Percentiles rank a stretch among this genome's conserved stretches.
These are phyloP conservation scores for Caenorhabditis imperialis DNA, from an alignment of 2,888 invertebrate species.

Conservation along the genomic window DNA sequence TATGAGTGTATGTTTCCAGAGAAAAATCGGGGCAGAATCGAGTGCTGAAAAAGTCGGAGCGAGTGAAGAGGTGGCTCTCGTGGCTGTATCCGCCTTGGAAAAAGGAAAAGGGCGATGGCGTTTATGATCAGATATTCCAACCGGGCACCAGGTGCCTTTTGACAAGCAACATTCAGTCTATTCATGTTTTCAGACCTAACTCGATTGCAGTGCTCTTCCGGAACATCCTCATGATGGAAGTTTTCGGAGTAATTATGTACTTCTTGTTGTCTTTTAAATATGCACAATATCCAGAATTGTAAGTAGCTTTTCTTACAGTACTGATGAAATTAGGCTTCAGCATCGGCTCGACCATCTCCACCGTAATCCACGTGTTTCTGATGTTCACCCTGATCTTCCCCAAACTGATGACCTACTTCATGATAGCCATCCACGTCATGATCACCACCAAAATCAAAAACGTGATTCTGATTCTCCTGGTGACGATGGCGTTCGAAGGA, in stretches of 20 bases:
- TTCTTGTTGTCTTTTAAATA: slow-evolving; percentile 67
- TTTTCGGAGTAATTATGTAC: slow-evolving; percentile 68
- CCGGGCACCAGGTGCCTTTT: slow-evolving; percentile 35
- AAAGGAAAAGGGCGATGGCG: slow-evolving; percentile 11
- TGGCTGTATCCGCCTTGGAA: slow-evolving; percentile 53
- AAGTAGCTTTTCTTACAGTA: slow-evolving; percentile 9
- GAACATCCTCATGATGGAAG: slow-evolving; percentile 56
- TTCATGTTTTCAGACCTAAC: slow-evolving; percentile 43
- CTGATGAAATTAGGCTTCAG: slow-evolving; percentile 33
- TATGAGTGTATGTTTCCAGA: slow-evolving; percentile 11
- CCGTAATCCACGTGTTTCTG: slow-evolving; percentile 59
- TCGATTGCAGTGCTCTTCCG: slow-evolving; percentile 35
- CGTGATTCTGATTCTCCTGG: slow-evolving; percentile 52
- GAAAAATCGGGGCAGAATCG: slow-evolving; percentile 36
- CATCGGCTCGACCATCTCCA: slow-evolving; percentile 57
- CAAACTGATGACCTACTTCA: slow-evolving; percentile 56
- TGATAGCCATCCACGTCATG: slow-evolving; percentile 59
- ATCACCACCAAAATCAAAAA: slow-evolving; percentile 53
- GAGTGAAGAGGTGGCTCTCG: slow-evolving; percentile 25
- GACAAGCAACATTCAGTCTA: too few species aligned
- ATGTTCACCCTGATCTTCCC: slow-evolving; percentile 62
- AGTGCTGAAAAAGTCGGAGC: slow-evolving; percentile 21
- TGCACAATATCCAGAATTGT: slow-evolving; percentile 57
- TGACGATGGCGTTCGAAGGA: slow-evolving; percentile 60
- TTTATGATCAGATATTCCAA: slow-evolving; percentile 43